A percentile compares a stretch with the other conserved stretches of the same genome.
Conservation (phyloP, 2,888 invertebrate species). For the Deroplatys truncata region DNA sequence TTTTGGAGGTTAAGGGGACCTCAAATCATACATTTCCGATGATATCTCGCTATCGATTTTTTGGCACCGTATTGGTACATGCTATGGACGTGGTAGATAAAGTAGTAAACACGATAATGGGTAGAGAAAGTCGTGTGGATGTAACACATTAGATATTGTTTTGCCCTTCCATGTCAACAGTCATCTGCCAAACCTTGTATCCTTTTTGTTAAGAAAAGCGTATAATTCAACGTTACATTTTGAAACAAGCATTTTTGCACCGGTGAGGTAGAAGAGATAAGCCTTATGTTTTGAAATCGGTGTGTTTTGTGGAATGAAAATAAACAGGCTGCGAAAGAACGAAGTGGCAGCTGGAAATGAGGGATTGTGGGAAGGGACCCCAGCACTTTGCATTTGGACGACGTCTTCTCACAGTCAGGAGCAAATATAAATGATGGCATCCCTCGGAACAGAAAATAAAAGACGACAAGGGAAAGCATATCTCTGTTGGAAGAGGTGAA, state of each 20-base stretch:
- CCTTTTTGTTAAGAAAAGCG: too few relatives aligned
- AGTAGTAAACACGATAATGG: too few relatives aligned
- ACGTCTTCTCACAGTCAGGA: neutral
- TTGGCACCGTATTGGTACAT: too few relatives aligned
- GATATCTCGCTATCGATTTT: too few relatives aligned
- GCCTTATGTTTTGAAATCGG: neutral
- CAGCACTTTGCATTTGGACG: neutral
- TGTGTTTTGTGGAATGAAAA: neutral
- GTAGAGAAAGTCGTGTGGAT: too few relatives aligned
- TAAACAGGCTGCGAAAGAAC: neutral
- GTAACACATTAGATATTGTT: too few relatives aligned
- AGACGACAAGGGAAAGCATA: neutral
- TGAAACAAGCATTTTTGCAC: neutral
- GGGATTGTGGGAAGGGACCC: neutral
- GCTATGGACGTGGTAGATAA: too few relatives aligned
- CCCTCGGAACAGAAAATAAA: neutral
- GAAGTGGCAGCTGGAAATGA: neutral
- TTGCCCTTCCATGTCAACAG: too few relatives aligned
- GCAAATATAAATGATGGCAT: neutral
- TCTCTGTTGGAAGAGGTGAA: neutral
- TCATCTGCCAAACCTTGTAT: too few relatives aligned
- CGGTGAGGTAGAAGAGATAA: neutral
- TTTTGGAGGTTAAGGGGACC: too few relatives aligned
- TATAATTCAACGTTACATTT: too few relatives aligned
- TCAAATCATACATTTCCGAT: too few relatives aligned